A percentile compares a stretch with the other conserved stretches of the same genome.
These are phyloP conservation scores for Pyrrhosoma nymphula DNA, from an alignment of 2,888 invertebrate genomes.

Conservation along the genomic window DNA sequence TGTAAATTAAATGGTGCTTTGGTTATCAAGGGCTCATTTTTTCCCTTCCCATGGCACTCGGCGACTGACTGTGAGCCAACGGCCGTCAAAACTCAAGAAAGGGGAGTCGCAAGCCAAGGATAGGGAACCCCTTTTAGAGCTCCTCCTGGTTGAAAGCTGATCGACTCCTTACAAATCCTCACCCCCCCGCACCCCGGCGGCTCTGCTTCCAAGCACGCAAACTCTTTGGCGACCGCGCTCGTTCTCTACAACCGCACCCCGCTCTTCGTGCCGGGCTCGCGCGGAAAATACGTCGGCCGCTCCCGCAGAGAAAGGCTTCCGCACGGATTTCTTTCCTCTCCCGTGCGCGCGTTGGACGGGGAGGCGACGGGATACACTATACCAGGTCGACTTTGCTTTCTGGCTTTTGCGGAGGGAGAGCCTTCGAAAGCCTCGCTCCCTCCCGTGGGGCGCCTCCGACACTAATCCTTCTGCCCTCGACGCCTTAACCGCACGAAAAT, in stretches of 20 bases:
- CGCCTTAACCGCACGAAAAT: neutral
- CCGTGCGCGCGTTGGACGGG: neutral
- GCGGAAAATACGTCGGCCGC: neutral
- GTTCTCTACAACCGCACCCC: neutral
- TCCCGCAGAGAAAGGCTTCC: neutral
- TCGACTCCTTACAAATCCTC: neutral
- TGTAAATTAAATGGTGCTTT: too few relatives aligned
- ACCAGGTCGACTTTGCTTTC: neutral
- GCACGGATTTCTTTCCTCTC: neutral
- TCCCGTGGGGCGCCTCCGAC: neutral
- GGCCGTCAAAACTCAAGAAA: neutral
- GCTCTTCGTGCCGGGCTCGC: neutral
- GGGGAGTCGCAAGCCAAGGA: neutral
- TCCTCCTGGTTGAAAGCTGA: neutral
- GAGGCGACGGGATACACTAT: neutral
- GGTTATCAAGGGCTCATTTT: too few relatives aligned
- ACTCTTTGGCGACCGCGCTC: neutral
- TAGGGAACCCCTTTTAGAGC: neutral
- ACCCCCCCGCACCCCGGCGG: neutral
- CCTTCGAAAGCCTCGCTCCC: neutral
- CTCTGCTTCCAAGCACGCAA: neutral
- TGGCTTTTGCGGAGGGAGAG: neutral
- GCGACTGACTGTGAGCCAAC: neutral
- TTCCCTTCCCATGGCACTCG: neutral
- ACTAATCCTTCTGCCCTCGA: neutral